These are phyloP conservation scores for Spilarctia lutea DNA, from an alignment of 2,888 invertebrate genomes.

Conservation along the genomic window DNA sequence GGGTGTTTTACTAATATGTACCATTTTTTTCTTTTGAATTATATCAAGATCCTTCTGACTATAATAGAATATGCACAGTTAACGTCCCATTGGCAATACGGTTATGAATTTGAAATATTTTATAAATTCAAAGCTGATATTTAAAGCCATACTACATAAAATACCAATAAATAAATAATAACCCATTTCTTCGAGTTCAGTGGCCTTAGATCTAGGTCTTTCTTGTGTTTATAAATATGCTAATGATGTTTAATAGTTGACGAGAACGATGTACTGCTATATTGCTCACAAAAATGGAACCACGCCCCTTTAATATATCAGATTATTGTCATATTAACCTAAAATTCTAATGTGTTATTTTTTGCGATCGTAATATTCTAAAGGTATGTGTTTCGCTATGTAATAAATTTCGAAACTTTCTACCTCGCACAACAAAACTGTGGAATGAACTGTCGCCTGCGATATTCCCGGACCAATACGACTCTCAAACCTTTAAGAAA, in stretches of 20 bases:
- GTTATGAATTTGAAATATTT: too few relatives aligned
- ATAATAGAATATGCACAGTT: too few relatives aligned
- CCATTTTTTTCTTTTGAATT: too few relatives aligned
- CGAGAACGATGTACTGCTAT: constrained; percentile 53
- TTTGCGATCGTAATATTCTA: neutral
- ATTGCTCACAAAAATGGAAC: constrained; percentile 56
- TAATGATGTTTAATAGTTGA: constrained; percentile 51
- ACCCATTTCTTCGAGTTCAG: constrained; percentile 39
- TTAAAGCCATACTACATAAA: neutral
- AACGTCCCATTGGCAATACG: too few relatives aligned
- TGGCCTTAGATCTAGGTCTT: constrained; percentile 50
- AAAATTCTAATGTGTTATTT: neutral
- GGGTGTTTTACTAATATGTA: too few relatives aligned
- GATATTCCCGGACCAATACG: too few relatives aligned
- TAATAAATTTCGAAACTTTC: too few relatives aligned
- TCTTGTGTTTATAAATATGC: constrained; percentile 58
- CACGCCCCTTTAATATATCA: constrained; percentile 52
- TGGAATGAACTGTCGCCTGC: too few relatives aligned
- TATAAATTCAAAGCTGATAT: too few relatives aligned
- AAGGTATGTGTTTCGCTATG: neutral
- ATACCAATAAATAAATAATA: neutral
- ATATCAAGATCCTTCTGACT: too few relatives aligned
- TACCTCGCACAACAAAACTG: too few relatives aligned
- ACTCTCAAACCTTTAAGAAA: too few relatives aligned
- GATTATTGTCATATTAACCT: constrained; percentile 14